phyloP scores from a whole-genome alignment of 2,113 vertebrate species.

The Leucopsar rothschildi region DNA sequence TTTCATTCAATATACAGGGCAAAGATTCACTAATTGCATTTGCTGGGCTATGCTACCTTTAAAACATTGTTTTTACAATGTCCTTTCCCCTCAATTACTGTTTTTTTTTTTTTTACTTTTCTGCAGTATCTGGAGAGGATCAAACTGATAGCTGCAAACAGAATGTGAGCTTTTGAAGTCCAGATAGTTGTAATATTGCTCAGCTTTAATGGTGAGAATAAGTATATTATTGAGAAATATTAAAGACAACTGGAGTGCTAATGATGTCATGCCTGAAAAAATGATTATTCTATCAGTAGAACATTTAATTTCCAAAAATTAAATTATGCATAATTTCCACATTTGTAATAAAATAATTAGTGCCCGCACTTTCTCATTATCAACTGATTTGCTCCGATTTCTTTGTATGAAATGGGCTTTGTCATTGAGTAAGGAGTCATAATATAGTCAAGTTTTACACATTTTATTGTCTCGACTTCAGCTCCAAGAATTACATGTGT shows the following conservation, averaged over 20 bases:
- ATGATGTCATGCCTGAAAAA: slow-evolving; percentile 17
- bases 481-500: slow-evolving; percentile 52
- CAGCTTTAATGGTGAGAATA: background rate
- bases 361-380: background rate
- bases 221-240: background rate
- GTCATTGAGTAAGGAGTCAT: background rate
- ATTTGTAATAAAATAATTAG: slow-evolving; percentile 63
- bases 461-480: slow-evolving; percentile 40
- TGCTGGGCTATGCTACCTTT: background rate
- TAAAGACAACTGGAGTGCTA: background rate
- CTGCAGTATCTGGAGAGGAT: background rate
- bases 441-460: slow-evolving; percentile 47
- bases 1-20: background rate
- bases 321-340: slow-evolving; percentile 49
- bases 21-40: background rate
- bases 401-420: background rate
- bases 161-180: background rate
- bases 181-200: background rate
- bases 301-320: slow-evolving; percentile 26
- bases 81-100: background rate
- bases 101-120: background rate
- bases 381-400: background rate
- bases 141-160: background rate
- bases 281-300: background rate
- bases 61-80: background rate